Conservation (phyloP, 2,888 invertebrate genomes). For the Drosophila trichaetosa region DNA sequence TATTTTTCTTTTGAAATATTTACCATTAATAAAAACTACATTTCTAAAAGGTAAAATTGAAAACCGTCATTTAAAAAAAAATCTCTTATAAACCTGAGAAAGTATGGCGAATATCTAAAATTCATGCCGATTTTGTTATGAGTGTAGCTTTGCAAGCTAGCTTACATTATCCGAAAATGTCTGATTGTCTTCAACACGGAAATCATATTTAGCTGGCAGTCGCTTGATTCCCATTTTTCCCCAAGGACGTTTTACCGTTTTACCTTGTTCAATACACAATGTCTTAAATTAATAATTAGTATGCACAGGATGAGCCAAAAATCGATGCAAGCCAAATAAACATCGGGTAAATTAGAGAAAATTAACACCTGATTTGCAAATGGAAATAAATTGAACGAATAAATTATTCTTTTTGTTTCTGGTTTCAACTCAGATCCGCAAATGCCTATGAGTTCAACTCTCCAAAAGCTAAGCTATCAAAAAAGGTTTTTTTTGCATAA, state of each 20-base stretch:
- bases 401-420: neutral
- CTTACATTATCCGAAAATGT: neutral
- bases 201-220: conserved; percentile 42
- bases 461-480: neutral
- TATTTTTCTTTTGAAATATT: neutral
- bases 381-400: neutral
- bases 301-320: conserved; percentile 46
- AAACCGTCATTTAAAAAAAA: neutral
- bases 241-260: conserved; percentile 14
- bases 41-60: neutral
- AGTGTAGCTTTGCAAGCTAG: neutral
- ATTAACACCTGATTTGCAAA: neutral
- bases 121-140: neutral
- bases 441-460: neutral
- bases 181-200: neutral
- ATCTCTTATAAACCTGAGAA: neutral
- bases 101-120: neutral
- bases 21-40: neutral
- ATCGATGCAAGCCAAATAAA: neutral
- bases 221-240: conserved; percentile 17
- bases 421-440: neutral
- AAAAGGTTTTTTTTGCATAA: neutral
- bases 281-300: conserved; percentile 53
- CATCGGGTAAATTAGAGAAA: neutral
- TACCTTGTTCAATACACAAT: conserved; percentile 31